Percentiles rank a stretch among this genome's conserved stretches.
Evolutionary conservation across 2,797 vertebrate species (phyloP).

Genomic region (Melanotaenia pygmaea): DNA sequence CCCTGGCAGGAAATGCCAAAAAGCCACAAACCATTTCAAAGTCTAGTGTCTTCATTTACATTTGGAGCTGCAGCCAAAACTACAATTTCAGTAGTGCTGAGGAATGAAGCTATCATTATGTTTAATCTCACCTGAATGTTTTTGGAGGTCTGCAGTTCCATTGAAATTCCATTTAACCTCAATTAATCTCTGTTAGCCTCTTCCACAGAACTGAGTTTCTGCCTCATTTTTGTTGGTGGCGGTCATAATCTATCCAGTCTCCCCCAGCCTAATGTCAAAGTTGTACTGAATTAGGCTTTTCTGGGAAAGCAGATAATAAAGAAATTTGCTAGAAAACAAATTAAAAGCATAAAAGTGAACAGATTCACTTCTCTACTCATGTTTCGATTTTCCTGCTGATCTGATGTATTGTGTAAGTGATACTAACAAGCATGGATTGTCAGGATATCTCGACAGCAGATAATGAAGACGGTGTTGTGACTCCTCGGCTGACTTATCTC

Average conservation of each 20-base stretch:
- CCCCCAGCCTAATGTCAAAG: background rate
- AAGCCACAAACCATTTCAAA: background rate
- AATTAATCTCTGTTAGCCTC: background rate
- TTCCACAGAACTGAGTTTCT: constrained; percentile 35
- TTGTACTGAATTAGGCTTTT: too few relatives aligned
- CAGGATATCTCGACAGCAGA: background rate
- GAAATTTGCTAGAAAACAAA: too few relatives aligned
- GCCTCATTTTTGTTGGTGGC: background rate
- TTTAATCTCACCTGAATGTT: constrained; percentile 1
- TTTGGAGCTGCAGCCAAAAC: background rate
- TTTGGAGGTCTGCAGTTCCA: background rate
- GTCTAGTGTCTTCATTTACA: background rate
- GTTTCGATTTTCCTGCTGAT: background rate
- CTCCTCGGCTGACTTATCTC: constrained; percentile 8
- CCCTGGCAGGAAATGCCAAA: background rate
- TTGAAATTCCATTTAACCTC: constrained; percentile 7
- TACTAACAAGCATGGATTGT: background rate
- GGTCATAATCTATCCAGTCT: background rate
- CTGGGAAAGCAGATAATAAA: too few relatives aligned
- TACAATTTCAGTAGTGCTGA: background rate
- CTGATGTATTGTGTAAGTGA: constrained; percentile 7
- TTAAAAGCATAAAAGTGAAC: background rate
- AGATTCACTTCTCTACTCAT: background rate
- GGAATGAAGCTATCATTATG: constrained; percentile 10
- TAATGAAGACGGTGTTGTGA: constrained; percentile 18